phyloP scores from a whole-genome alignment of 2,797 vertebrate species.

The Acanthis flammea region DNA sequence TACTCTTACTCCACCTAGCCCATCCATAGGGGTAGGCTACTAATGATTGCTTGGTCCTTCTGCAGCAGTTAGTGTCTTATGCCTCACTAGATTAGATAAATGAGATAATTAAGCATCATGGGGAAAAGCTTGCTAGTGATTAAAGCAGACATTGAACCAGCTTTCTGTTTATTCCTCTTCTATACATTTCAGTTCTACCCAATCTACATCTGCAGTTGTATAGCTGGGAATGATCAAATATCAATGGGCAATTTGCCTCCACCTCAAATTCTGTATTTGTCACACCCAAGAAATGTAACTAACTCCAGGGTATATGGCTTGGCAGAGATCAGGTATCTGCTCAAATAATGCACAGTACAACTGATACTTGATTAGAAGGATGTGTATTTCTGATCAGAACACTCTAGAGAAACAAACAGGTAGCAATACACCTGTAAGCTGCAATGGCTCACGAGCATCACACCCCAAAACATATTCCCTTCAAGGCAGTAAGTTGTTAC shows the following conservation, averaged over 20 bases:
- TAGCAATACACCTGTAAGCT: background rate
- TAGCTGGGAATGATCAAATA: background rate
- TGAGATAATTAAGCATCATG: constrained; percentile 50
- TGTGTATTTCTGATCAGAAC: background rate
- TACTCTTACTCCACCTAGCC: background rate
- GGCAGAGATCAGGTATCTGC: background rate
- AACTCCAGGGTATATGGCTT: background rate
- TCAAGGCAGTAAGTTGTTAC: fast-evolving
- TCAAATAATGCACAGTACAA: background rate
- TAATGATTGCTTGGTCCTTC: constrained; percentile 14
- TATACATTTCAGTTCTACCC: background rate
- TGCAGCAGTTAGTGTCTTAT: constrained; percentile 31
- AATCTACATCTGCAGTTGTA: background rate
- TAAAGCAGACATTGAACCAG: constrained; percentile 6
- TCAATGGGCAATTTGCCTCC: background rate
- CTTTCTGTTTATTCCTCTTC: background rate
- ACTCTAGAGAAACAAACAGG: background rate
- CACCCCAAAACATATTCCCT: background rate
- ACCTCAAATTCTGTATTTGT: background rate
- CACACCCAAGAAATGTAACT: background rate
- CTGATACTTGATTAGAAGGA: background rate
- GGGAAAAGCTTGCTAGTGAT: constrained; percentile 25
- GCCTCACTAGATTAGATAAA: constrained; percentile 57
- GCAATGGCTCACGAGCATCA: background rate
- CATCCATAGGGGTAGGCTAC: background rate